Percentiles rank a stretch among this genome's conserved stretches.
Conservation (phyloP, 2,888 invertebrate genomes). For the Listrodromus nycthemerus region DNA sequence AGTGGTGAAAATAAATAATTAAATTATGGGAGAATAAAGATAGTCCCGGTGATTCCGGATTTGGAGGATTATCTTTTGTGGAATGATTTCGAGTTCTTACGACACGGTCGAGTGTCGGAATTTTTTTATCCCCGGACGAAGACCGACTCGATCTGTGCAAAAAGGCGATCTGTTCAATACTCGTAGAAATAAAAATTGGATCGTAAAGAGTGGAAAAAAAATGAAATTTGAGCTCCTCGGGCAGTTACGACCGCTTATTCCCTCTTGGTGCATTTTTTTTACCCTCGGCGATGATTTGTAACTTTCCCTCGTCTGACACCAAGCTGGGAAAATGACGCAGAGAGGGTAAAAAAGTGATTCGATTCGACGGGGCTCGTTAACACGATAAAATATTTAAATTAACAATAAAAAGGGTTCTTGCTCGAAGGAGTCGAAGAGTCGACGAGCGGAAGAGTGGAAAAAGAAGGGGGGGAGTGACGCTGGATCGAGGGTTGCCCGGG, state of each 20-base stretch:
- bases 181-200: background rate
- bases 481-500: conserved; percentile 28
- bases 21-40: background rate
- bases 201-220: background rate
- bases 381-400: conserved; percentile 82
- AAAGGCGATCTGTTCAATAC: conserved; percentile 73
- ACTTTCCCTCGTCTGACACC: background rate
- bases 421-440: conserved; percentile 44
- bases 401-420: conserved; percentile 79
- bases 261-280: background rate
- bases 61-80: background rate
- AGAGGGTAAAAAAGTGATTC: conserved; percentile 69
- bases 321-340: conserved; percentile 43
- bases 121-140: background rate
- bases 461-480: conserved; percentile 56
- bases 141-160: background rate
- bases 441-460: conserved; percentile 57
- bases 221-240: background rate
- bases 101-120: background rate
- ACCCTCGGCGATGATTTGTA: conserved; percentile 20
- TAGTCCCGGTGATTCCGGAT: background rate
- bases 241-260: background rate
- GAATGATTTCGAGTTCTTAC: background rate
- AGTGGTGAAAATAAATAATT: background rate
- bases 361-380: conserved; percentile 70